Base-by-base conservation (phyloP, 2,888 invertebrate species). In the Caenorhabditis sp. region DNA sequence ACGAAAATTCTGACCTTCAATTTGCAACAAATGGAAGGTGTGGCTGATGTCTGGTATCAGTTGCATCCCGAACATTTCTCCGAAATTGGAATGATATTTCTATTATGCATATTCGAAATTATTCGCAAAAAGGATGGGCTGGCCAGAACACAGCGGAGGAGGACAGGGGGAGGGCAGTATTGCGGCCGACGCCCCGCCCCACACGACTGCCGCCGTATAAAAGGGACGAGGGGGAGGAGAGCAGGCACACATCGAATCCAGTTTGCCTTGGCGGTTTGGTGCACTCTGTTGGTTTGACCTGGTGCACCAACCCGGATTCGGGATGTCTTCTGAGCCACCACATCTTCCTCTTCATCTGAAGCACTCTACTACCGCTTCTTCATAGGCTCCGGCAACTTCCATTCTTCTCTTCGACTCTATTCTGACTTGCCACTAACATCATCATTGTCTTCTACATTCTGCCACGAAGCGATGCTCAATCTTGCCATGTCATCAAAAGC, bases 161-260 rank as follows among this genome's bases (percentile, higher is more conserved):
- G 58, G 65, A 56, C 65, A 50, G 61, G 67, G 70, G 67, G 65
- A 71, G 79, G 79, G 79, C 67, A 71, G 71, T 67, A 28, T 55
- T 28, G 51, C 28, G 58, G 67, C 56, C 55, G 68, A 77, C 20
- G 69, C 79, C 28, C 71, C 79, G 71, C 79, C 79, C 50, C 11
- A 13, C 56, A 40, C 72, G 51, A 35, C 72, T 56, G 56, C 72
- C 56, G 61, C 70, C 61, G 79, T 79, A 79, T 79, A 79, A 61
- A 79, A 79, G 71, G 67, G 62, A 47, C 37, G 35, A 44, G 62
- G 79, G 71, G 79, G 79, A 79, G 79, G 71, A 67, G 79, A 79
- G 70, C 79, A 79, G 71, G 65, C 71, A 79, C 79, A 79, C 65
- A 71, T 79, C 79, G 79, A 51, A 79, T 79, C 79, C 71, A 79